Percentiles rank a stretch among this genome's conserved stretches.
Conservation (phyloP, 2,113 vertebrate genomes). For the Protobothrops flavoviridis region DNA sequence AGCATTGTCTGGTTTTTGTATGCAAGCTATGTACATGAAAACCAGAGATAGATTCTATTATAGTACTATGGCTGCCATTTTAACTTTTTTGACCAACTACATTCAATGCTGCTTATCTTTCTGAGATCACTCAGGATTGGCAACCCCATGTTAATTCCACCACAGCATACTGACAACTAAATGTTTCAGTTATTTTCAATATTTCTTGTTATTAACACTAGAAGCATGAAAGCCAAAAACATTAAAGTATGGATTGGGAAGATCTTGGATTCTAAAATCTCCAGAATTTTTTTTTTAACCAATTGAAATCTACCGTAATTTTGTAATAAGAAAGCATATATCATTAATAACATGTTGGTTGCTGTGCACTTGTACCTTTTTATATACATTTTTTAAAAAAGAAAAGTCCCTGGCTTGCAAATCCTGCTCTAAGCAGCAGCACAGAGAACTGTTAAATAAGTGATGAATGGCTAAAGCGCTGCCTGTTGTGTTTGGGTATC, state of each 20-base stretch:
- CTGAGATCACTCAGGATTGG: neutral
- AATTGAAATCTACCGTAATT: neutral
- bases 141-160: neutral
- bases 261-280: neutral
- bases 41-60: neutral
- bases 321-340: neutral
- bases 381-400: neutral
- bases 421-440: neutral
- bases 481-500: neutral
- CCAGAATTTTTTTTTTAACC: neutral
- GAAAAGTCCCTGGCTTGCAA: neutral
- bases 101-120: neutral
- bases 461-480: neutral
- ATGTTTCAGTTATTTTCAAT: neutral
- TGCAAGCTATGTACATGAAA: neutral
- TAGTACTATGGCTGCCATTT: neutral
- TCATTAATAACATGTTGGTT: neutral
- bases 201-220: neutral
- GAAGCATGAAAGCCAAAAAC: neutral
- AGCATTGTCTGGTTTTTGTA: neutral
- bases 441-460: neutral
- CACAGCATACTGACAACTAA: neutral
- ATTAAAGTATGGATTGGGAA: neutral
- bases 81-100: neutral
- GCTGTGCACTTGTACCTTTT: neutral